phyloP scores from a whole-genome alignment of 1,140 invertebrate species.

The Camponotus floridanus region DNA sequence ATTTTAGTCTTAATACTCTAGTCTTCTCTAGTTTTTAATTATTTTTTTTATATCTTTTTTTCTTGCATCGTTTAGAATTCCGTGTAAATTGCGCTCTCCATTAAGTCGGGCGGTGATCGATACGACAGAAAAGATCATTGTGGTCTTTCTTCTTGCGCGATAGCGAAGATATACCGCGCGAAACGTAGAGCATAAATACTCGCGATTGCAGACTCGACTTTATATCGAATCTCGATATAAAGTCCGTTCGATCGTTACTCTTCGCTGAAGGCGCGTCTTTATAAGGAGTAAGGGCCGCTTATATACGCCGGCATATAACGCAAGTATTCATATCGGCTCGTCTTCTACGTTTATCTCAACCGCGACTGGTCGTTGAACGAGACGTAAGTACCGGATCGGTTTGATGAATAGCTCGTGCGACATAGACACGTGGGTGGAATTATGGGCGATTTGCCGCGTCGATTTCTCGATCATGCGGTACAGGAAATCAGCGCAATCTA shows the following conservation, averaged over 20 bases:
- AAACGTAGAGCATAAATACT: slow-evolving; percentile 59
- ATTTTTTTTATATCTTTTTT: not conserved
- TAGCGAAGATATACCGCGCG: slow-evolving; percentile 27
- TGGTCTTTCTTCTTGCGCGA: slow-evolving; percentile 13
- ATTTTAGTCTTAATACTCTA: too few species aligned
- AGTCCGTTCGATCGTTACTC: slow-evolving; percentile 55
- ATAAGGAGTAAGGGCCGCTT: slow-evolving; percentile 72
- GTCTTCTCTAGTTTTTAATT: not conserved
- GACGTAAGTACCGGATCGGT: slow-evolving; percentile 63
- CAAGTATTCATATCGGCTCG: slow-evolving; percentile 66
- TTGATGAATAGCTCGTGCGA: slow-evolving; percentile 73
- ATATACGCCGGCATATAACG: slow-evolving; percentile 28
- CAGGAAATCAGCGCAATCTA: slow-evolving; percentile 57
- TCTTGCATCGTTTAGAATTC: too few species aligned
- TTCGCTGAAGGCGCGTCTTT: slow-evolving; percentile 62
- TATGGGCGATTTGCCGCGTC: slow-evolving; percentile 61
- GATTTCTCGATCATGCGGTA: slow-evolving; percentile 21
- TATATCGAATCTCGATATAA: slow-evolving; percentile 71
- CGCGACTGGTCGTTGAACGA: slow-evolving; percentile 47
- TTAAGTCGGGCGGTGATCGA: slow-evolving; percentile 27
- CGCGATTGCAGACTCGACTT: slow-evolving; percentile 46
- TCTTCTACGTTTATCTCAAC: slow-evolving; percentile 63
- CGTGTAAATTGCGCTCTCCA: not conserved
- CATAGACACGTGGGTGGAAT: slow-evolving; percentile 73
- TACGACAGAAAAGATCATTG: slow-evolving; percentile 11